Evolutionary conservation across 2,113 vertebrate genomes (phyloP).

Genomic region (Neodon shergylaensis): DNA sequence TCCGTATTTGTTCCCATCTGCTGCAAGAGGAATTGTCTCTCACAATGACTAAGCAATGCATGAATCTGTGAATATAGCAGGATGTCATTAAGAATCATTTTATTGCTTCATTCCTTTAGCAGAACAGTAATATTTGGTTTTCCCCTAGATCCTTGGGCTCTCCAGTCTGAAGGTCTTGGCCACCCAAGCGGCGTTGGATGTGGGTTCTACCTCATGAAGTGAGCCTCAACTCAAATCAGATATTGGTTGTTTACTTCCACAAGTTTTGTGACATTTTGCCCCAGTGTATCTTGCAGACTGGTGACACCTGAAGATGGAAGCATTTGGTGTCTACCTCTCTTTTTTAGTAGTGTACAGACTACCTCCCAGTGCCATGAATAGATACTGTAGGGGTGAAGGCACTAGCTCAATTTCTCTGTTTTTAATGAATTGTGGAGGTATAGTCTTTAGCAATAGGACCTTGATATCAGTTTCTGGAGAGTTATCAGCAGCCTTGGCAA

Average conservation of each 20-base stretch:
- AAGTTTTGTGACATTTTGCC: background rate
- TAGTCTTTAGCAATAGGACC: background rate
- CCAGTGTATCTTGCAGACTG: background rate
- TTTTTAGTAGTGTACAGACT: background rate
- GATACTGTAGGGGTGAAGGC: background rate
- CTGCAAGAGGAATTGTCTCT: background rate
- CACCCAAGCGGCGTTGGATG: background rate
- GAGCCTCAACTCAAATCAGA: background rate
- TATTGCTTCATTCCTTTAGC: background rate
- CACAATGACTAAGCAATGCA: background rate
- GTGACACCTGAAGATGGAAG: background rate
- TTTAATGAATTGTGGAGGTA: too few relatives aligned
- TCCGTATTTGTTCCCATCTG: background rate
- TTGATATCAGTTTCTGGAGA: background rate
- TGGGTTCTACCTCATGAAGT: background rate
- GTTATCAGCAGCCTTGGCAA: background rate
- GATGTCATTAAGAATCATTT: background rate
- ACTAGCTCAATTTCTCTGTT: background rate
- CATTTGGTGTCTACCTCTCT: background rate
- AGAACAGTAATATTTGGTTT: background rate
- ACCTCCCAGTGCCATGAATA: background rate
- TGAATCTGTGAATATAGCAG: background rate
- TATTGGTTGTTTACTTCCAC: background rate
- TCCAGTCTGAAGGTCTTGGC: background rate
- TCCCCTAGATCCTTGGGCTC: background rate